phyloP scores from a whole-genome alignment of 2,113 vertebrate genomes.

The Leucosticte australis region DNA sequence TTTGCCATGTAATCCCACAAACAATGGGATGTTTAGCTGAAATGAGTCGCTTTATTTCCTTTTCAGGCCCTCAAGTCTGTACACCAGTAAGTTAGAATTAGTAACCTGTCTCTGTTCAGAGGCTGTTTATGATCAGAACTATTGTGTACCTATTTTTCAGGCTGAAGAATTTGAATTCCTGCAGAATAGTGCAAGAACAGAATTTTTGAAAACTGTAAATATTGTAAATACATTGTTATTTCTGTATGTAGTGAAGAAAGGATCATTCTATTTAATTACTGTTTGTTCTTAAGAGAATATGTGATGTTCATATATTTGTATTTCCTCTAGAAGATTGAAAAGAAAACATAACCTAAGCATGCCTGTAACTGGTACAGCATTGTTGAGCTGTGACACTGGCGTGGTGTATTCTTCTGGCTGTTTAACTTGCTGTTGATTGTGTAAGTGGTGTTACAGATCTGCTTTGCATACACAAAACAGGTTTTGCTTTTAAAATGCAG shows the following conservation, averaged over 20 bases:
- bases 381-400: background rate
- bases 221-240: conserved; percentile 29
- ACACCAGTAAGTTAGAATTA: background rate
- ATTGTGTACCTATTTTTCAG: background rate
- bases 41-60: background rate
- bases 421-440: background rate
- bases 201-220: conserved; percentile 32
- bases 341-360: background rate
- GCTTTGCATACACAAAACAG: background rate
- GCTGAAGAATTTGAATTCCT: background rate
- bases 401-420: background rate
- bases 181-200: background rate
- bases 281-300: background rate
- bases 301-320: conserved; percentile 2
- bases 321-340: background rate
- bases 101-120: background rate
- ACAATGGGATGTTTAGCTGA: background rate
- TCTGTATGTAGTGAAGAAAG: conserved; percentile 31
- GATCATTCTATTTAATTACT: conserved; percentile 8
- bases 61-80: background rate
- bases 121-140: background rate
- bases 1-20: background rate
- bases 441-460: background rate
- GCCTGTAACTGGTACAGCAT: background rate
- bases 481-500: background rate